Evolutionary conservation across 2,888 invertebrate species (phyloP).

Genomic region (Latrodectus elegans): DNA sequence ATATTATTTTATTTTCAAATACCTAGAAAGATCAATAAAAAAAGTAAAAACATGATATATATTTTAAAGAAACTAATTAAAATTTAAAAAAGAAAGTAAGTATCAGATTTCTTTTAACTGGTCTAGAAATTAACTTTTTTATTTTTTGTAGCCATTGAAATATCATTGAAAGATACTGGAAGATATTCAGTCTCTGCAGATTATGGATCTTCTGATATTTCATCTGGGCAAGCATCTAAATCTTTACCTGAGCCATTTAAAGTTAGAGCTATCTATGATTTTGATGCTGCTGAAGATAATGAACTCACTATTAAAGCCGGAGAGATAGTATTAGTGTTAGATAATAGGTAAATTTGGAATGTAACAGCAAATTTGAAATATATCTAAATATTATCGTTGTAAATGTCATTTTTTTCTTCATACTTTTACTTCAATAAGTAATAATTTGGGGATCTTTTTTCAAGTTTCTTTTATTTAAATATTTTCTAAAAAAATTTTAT

Average conservation of each 20-base stretch:
- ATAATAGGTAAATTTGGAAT: slow-evolving; percentile 80
- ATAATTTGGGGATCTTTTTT: neutral
- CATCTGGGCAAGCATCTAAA: slow-evolving; percentile 44
- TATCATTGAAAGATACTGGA: slow-evolving; percentile 86
- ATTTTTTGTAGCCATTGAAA: slow-evolving; percentile 83
- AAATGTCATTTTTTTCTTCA: neutral
- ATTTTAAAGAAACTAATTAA: too few species aligned
- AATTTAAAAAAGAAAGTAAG: too few species aligned
- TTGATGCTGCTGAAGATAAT: slow-evolving; percentile 99
- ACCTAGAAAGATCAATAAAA: too few species aligned
- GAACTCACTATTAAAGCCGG: slow-evolving; percentile 96
- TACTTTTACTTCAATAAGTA: neutral
- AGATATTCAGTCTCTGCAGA: slow-evolving; percentile 40
- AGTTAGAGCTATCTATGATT: slow-evolving; percentile 97
- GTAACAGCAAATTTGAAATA: slow-evolving; percentile 1
- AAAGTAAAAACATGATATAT: too few species aligned
- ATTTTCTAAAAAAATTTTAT: too few species aligned
- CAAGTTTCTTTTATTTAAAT: too few species aligned
- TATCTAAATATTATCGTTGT: neutral
- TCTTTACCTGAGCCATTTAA: slow-evolving; percentile 77
- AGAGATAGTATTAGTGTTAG: slow-evolving; percentile 93
- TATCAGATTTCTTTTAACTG: too few species aligned
- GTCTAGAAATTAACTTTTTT: too few species aligned
- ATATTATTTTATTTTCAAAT: too few species aligned
- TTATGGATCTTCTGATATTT: slow-evolving; percentile 65